Conservation (phyloP, 2,888 invertebrate genomes). For the Cheilosia scutellata region DNA sequence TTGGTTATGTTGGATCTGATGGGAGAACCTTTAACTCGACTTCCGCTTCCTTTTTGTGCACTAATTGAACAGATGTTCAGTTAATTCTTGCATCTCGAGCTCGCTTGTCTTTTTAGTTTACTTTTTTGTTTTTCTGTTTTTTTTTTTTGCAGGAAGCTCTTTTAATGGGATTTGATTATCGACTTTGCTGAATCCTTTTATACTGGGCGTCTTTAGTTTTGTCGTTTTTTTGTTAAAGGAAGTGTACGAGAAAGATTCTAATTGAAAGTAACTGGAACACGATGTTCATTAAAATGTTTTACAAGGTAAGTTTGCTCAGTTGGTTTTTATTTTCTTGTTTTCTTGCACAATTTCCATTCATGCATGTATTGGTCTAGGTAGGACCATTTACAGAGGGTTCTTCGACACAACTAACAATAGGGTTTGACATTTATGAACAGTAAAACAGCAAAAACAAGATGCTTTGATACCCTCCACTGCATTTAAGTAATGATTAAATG, state of each 20-base stretch:
- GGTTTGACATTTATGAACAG: too few species aligned
- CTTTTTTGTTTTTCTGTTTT: constrained; percentile 6
- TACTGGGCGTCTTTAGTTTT: not conserved
- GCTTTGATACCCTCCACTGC: too few species aligned
- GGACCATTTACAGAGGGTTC: too few species aligned
- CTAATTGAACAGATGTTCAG: constrained; percentile 63
- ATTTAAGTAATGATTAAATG: too few species aligned
- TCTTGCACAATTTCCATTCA: not conserved
- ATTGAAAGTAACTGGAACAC: constrained; percentile 53
- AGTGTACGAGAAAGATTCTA: constrained; percentile 26
- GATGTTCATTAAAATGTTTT: constrained; percentile 38
- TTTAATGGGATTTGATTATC: constrained; percentile 59
- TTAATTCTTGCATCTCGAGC: constrained; percentile 46
- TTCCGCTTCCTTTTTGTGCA: constrained; percentile 35
- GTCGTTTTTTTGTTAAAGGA: not conserved
- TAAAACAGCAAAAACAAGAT: too few species aligned
- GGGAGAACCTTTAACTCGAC: constrained; percentile 27
- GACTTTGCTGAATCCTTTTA: constrained; percentile 34
- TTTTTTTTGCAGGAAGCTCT: constrained; percentile 2
- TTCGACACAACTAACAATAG: too few species aligned
- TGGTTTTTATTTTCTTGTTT: not conserved
- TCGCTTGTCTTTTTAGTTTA: constrained; percentile 3
- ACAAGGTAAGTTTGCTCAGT: not conserved
- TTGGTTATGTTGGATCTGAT: constrained; percentile 3
- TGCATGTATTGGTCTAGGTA: not conserved